These are phyloP conservation scores for Elephas maximus DNA, from an alignment of 2,113 vertebrate genomes.

Conservation along the genomic window DNA sequence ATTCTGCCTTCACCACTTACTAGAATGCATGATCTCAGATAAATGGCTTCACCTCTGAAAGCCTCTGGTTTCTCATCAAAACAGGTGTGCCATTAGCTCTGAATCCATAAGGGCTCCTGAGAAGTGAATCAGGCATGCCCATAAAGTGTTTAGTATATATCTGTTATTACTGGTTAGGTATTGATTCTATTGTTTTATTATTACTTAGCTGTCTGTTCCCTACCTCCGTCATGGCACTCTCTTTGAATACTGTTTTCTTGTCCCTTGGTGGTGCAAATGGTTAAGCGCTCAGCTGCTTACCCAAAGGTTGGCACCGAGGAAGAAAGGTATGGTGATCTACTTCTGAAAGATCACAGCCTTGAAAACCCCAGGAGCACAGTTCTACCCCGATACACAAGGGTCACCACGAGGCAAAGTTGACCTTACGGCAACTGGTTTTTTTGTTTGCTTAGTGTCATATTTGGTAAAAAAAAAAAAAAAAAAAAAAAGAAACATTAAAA, in stretches of 20 bases:
- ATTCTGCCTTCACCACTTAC: neutral
- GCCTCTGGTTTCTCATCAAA: neutral
- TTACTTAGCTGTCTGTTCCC: neutral
- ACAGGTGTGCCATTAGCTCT: neutral
- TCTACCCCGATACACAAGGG: too few species aligned
- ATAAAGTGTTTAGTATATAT: neutral
- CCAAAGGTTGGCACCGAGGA: neutral
- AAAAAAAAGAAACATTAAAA: neutral
- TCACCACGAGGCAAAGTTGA: too few species aligned
- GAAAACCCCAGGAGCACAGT: neutral
- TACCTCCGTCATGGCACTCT: neutral
- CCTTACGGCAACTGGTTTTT: neutral
- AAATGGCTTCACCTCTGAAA: neutral
- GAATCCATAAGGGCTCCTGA: neutral
- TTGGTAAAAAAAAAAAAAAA: too few species aligned
- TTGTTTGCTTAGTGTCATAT: neutral
- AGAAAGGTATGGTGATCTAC: neutral
- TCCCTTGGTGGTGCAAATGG: neutral
- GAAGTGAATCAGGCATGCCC: neutral
- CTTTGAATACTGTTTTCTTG: neutral
- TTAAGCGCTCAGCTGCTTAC: neutral
- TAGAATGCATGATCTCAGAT: neutral
- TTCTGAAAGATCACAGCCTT: neutral
- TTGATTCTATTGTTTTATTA: neutral
- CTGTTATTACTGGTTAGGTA: neutral